Percentiles rank a stretch among this genome's conserved stretches.
These are phyloP conservation scores for Caradrina kadenii DNA, from an alignment of 2,888 invertebrate species.

Conservation along the genomic window DNA sequence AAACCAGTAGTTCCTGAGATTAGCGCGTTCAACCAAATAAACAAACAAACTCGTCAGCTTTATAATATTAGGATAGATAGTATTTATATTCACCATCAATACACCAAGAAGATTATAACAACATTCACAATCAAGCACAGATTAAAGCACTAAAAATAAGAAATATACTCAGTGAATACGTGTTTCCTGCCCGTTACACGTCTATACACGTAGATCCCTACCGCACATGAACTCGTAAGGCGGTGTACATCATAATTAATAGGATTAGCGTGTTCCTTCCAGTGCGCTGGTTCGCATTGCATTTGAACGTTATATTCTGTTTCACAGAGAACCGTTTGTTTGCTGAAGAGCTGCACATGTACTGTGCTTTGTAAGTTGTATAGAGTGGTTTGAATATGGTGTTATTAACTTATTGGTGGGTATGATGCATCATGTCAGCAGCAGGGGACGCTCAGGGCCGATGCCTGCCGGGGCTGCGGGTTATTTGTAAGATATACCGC, in stretches of 20 bases:
- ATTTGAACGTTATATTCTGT: constrained; percentile 37
- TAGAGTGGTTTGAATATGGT: not conserved
- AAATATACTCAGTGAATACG: not conserved
- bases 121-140: not conserved
- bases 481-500: no score
- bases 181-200: constrained; percentile 3
- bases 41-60: no score
- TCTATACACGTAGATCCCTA: constrained; percentile 16
- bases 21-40: no score
- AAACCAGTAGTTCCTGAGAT: no score
- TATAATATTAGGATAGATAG: no score
- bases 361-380: constrained; percentile 5
- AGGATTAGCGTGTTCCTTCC: constrained; percentile 56
- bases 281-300: constrained; percentile 27
- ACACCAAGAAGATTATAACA: not conserved
- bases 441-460: no score
- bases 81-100: no score
- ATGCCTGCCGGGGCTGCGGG: no score
- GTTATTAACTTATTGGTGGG: constrained; percentile 4
- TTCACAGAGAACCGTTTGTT: constrained; percentile 33
- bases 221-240: constrained; percentile 10
- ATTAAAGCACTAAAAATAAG: not conserved
- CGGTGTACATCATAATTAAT: constrained; percentile 48
- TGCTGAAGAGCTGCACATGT: constrained; percentile 17
- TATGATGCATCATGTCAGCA: no score